Evolutionary conservation across 1,140 invertebrate genomes (phyloP).

Genomic region (Mycetomoellerius zeteki): DNA sequence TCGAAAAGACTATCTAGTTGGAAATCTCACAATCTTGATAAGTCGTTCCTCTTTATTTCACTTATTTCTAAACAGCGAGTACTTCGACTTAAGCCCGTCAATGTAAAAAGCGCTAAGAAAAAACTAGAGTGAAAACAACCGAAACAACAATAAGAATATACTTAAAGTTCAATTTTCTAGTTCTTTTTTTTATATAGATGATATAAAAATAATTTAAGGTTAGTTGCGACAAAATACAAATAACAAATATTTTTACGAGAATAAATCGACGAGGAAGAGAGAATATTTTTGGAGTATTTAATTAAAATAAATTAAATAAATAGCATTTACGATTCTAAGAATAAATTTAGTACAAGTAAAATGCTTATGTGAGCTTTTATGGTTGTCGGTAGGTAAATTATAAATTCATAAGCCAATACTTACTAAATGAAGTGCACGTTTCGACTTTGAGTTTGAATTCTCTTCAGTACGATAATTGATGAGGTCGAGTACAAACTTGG

Average conservation of each 20-base stretch:
- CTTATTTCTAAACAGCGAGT: slow-evolving; percentile 25
- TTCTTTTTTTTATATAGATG: background rate
- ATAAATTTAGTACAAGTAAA: no score
- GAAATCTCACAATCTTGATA: slow-evolving; percentile 51
- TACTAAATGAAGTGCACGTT: no score
- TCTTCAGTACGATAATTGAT: no score
- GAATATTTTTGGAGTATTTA: background rate
- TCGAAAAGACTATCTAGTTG: slow-evolving; percentile 29
- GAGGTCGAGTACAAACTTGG: no score
- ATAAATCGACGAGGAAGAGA: background rate
- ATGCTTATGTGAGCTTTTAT: no score
- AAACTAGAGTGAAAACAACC: background rate
- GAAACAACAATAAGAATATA: background rate
- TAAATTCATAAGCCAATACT: no score
- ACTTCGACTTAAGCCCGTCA: background rate
- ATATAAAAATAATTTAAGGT: background rate
- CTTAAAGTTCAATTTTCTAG: background rate
- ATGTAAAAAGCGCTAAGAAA: background rate
- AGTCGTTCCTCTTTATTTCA: slow-evolving; percentile 39
- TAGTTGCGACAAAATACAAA: background rate
- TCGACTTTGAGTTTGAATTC: no score
- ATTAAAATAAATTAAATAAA: no score
- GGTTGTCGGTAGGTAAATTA: no score
- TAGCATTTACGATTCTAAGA: no score
- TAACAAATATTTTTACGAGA: slow-evolving; percentile 21